Evolutionary conservation across 2,888 invertebrate species (phyloP).

Genomic region (Hirtodrosophila alboralis): DNA sequence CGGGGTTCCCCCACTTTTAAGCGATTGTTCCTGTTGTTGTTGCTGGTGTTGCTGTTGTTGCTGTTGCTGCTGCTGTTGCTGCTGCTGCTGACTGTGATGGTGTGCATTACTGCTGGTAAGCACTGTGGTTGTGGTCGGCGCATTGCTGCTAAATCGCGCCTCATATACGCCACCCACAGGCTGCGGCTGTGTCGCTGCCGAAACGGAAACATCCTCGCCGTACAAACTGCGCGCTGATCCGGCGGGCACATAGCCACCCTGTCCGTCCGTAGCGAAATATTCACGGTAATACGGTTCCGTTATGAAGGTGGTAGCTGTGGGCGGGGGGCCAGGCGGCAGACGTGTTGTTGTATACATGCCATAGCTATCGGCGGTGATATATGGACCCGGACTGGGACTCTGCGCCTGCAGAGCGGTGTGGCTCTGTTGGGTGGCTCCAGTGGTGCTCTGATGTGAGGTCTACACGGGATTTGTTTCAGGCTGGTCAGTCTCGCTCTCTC

Average conservation of each 20-base stretch:
- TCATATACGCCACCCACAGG: conserved; percentile 80
- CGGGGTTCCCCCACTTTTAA: conserved; percentile 81
- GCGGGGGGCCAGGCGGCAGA: conserved; percentile 81
- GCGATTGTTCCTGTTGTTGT: conserved; percentile 54
- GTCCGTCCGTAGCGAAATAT: conserved; percentile 88
- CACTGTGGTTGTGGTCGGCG: conserved; percentile 71
- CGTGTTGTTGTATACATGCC: conserved; percentile 83
- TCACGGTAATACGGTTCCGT: conserved; percentile 91
- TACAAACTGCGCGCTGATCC: conserved; percentile 81
- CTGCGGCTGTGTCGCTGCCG: conserved; percentile 73
- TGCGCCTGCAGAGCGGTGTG: conserved; percentile 82
- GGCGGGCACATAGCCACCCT: conserved; percentile 83
- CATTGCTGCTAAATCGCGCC: conserved; percentile 81
- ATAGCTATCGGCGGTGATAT: conserved; percentile 83
- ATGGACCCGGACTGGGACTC: conserved; percentile 84
- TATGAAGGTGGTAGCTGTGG: conserved; percentile 86
- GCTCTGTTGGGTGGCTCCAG: conserved; percentile 61
- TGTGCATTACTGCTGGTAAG: conserved; percentile 64
- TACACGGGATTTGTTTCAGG: conserved; percentile 45
- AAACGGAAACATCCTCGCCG: conserved; percentile 83
- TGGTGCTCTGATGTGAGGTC: conserved; percentile 69
- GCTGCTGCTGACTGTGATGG: conserved; percentile 55
- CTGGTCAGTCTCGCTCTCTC: conserved; percentile 31
- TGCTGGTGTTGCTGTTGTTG: conserved; percentile 57
- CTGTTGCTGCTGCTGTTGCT: conserved; percentile 50